A percentile compares a stretch with the other conserved stretches of the same genome.
phyloP scores from a whole-genome alignment of 2,797 vertebrate genomes.

The Eidolon dupreanum region DNA sequence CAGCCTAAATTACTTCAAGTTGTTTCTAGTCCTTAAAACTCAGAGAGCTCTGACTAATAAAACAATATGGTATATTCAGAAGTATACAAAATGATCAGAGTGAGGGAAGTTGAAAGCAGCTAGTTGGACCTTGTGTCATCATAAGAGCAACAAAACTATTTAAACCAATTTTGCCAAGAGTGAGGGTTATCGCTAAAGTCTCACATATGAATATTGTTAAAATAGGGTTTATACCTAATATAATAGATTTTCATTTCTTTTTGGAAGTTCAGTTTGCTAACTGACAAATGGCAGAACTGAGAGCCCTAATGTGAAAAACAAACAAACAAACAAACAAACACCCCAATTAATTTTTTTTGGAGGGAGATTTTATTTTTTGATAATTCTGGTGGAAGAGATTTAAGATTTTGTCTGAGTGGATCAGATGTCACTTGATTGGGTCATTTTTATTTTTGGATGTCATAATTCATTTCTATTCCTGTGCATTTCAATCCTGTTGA shows the following conservation, averaged over 20 bases:
- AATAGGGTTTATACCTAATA: not conserved
- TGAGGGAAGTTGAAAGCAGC: not conserved
- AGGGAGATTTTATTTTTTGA: not conserved
- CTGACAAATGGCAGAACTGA: not conserved
- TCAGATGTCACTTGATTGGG: not conserved
- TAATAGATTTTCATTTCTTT: not conserved
- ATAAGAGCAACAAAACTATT: not conserved
- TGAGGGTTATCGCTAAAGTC: not conserved
- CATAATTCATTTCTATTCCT: conserved; percentile 10
- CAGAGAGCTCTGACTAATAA: not conserved
- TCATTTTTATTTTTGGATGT: not conserved
- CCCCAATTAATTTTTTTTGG: not conserved
- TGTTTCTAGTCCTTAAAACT: not conserved
- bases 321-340: not conserved
- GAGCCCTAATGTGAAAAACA: not conserved
- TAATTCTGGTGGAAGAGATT: not conserved
- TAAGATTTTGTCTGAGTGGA: not conserved
- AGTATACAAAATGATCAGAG: not conserved
- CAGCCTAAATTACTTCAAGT: not conserved
- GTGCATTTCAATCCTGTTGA: not conserved
- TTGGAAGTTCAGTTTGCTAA: not conserved
- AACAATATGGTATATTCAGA: not conserved
- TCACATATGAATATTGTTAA: not conserved
- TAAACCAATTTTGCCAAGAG: not conserved
- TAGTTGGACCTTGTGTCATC: not conserved